Evolutionary conservation across 2,888 invertebrate species (phyloP).

Genomic region (Epirrita christyi): DNA sequence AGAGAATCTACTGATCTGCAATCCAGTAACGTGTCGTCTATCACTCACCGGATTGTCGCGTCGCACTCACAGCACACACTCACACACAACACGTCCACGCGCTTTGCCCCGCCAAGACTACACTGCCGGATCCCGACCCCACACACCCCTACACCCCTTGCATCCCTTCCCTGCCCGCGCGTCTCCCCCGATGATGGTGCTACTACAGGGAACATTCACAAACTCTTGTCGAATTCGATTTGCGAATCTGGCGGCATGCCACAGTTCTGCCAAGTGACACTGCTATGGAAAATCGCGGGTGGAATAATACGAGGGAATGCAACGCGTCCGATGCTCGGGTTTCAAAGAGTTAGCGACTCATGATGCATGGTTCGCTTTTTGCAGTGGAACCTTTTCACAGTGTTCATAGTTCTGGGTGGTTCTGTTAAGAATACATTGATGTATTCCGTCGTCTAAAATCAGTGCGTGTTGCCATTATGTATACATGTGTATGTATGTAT

Average conservation of each 20-base stretch:
- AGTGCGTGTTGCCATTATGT: too few species aligned
- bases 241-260: slow-evolving; percentile 22
- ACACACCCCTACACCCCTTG: slow-evolving; percentile 3
- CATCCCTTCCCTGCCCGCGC: slow-evolving; percentile 2
- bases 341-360: too few species aligned
- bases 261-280: neutral
- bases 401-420: too few species aligned
- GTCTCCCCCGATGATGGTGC: slow-evolving; percentile 5
- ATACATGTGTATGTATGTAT: too few species aligned
- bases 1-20: neutral
- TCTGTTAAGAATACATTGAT: too few species aligned
- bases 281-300: neutral
- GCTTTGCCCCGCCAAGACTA: slow-evolving; percentile 2
- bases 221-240: slow-evolving; percentile 30
- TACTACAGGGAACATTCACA: slow-evolving; percentile 25
- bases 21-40: neutral
- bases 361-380: too few species aligned
- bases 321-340: too few species aligned
- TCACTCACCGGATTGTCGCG: slow-evolving; percentile 25
- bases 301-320: neutral
- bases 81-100: slow-evolving; percentile 20
- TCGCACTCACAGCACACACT: slow-evolving; percentile 10
- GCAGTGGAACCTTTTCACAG: too few species aligned
- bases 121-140: slow-evolving; percentile 1
- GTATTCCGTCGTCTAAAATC: too few species aligned